Base-by-base conservation (phyloP, 23 tunicate genomes). In the Trididemnum clinides region DNA sequence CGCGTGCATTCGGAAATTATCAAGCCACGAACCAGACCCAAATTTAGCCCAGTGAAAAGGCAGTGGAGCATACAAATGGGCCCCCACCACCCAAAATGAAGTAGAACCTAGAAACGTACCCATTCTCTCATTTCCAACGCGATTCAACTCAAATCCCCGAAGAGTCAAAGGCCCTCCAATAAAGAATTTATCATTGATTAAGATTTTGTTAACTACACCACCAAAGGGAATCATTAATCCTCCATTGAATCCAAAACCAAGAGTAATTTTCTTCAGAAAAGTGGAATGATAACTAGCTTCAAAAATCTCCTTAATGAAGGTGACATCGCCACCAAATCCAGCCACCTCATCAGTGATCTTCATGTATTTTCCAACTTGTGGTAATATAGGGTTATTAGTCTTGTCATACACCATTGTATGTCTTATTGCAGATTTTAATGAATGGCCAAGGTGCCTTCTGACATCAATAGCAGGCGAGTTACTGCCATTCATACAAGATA, bases 141-240 rank as follows among this genome's bases (percentile, higher is more conserved):
- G 26, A 71, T 95, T 90, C 29, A 71, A 25, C 37, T 90, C 91
- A 82, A 95, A 95, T 1, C 99, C 99, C 0, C 99, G 88, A n/a
- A 95, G 72, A 23, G 91, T 84, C 28, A 90, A 33, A 0, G 95
- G 95, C 0, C 99, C 99, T 0, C 99, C 99, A 21, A 95, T 84
- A 73, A 89, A 90, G 83, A 95, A 95, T 57, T 80, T 87, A 33
- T 87, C 91, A 54, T 33, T 63, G 0, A 86, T 64, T 15, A 30
- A 22, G 30, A 30, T 28, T 58, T 65, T 33, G 20, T 86, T 64
- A 33, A 28, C 1, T 21, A 2, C 37, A 19, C 50, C 64, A 7
- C 66, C 63, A 7, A 81, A 69, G 1, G 87, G 78, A 0, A 84
- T 32, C 59, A 84, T 33, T 35, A 86, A 36, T 0, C 98, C 98